A percentile compares a stretch with the other conserved stretches of the same genome.
Conservation (phyloP, 1,140 invertebrate species). For the Papilio polyxenes region DNA sequence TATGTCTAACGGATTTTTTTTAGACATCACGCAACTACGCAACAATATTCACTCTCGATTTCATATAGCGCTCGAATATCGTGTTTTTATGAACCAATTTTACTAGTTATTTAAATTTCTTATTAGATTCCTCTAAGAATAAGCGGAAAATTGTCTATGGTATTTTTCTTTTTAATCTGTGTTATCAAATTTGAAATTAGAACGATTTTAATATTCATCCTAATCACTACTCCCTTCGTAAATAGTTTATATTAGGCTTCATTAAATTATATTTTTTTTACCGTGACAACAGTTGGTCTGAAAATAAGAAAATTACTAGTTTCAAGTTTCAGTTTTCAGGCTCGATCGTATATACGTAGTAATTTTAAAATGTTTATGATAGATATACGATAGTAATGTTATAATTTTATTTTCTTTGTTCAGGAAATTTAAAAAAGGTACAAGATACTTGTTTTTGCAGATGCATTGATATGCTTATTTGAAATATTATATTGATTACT, state of each 20-base stretch:
- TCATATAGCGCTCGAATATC: constrained; percentile 23
- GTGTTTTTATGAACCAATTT: constrained; percentile 3
- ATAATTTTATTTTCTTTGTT: too few species aligned
- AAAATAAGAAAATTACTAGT: neutral
- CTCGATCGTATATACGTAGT: too few species aligned
- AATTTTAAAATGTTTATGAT: too few species aligned
- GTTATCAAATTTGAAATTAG: neutral
- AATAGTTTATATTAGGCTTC: too few species aligned
- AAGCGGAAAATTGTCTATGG: neutral
- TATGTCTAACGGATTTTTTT: constrained; percentile 50
- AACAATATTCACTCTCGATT: constrained; percentile 3
- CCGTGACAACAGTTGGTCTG: neutral
- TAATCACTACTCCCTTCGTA: neutral
- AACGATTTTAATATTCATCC: neutral
- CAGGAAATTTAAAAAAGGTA: too few species aligned
- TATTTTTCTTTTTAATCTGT: neutral
- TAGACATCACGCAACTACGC: constrained; percentile 37
- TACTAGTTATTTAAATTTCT: neutral
- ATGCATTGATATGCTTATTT: too few species aligned
- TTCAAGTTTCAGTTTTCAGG: too few species aligned
- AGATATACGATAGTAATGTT: too few species aligned
- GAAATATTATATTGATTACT: too few species aligned
- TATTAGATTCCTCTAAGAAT: neutral
- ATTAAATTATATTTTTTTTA: neutral
- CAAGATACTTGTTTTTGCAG: too few species aligned